Percentiles rank a stretch among this genome's conserved stretches.
phyloP scores from a whole-genome alignment of 2,797 vertebrate species.

The Mycteria americana region DNA sequence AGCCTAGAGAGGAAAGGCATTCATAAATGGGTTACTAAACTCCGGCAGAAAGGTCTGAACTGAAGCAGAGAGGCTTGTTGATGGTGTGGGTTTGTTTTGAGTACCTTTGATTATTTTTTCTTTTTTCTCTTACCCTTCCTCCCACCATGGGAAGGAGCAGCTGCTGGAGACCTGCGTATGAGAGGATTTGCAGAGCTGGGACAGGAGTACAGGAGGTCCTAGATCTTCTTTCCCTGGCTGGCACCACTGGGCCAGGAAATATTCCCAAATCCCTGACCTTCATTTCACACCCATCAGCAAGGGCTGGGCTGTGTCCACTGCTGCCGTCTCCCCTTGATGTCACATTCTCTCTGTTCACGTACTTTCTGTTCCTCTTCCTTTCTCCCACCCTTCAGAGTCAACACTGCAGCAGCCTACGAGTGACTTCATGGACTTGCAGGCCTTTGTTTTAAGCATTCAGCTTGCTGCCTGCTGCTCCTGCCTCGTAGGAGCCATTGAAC shows the following conservation, averaged over 20 bases:
- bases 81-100: not conserved
- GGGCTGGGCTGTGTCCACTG: not conserved
- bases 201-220: not conserved
- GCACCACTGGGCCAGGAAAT: not conserved
- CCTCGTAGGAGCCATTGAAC: not conserved
- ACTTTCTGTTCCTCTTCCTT: not conserved
- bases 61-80: not conserved
- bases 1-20: not conserved
- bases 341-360: not conserved
- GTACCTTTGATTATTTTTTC: not conserved
- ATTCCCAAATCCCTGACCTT: not conserved
- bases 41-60: not conserved
- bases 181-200: not conserved
- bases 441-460: not conserved
- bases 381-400: constrained; percentile 9
- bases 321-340: not conserved
- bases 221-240: not conserved
- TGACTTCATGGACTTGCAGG: not conserved
- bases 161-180: not conserved
- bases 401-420: not conserved
- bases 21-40: not conserved
- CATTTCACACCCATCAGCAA: not conserved
- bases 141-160: not conserved
- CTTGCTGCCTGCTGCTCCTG: not conserved
- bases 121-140: not conserved